These are phyloP conservation scores for Bubalus kerabau DNA, from an alignment of 2,113 vertebrate genomes.

Conservation along the genomic window DNA sequence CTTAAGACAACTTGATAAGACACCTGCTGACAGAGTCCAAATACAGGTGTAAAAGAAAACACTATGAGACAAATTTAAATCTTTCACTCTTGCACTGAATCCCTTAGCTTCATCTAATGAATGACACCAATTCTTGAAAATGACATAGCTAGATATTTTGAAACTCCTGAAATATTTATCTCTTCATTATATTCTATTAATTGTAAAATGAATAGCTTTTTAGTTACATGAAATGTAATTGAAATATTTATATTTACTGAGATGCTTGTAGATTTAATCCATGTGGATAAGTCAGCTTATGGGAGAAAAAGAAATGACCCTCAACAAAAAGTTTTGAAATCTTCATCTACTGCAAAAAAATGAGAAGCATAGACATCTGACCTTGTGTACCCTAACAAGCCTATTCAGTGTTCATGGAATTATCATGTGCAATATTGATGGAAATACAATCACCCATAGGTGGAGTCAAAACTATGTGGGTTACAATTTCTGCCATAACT, in stretches of 20 bases:
- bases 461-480: background rate
- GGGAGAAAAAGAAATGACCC: background rate
- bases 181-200: background rate
- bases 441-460: background rate
- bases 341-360: background rate
- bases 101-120: background rate
- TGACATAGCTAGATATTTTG: background rate
- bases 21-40: background rate
- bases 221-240: background rate
- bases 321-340: background rate
- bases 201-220: background rate
- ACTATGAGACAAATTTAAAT: background rate
- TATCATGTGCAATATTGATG: background rate
- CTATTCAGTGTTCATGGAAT: background rate
- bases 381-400: background rate
- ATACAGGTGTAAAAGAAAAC: background rate
- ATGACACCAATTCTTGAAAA: background rate
- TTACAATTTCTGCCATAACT: background rate
- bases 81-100: background rate
- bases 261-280: background rate
- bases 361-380: background rate
- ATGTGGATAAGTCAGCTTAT: background rate
- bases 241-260: background rate
- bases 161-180: background rate
- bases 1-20: background rate